Evolutionary conservation across 53 echinoderm and acorn worm genomes (phyloP).

Genomic region (Luidia sarsii): DNA sequence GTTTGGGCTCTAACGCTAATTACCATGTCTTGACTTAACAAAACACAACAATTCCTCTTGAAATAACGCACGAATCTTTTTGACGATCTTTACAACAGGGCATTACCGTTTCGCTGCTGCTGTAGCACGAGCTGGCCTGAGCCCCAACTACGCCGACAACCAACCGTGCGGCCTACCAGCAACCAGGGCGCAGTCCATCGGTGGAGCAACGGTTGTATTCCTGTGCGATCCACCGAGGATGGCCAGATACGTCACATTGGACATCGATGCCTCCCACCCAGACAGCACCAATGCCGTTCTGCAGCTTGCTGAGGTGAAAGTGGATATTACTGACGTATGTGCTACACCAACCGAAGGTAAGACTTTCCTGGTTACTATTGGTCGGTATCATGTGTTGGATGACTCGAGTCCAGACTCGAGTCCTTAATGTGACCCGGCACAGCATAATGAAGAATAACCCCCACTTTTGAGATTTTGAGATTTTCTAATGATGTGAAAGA

Average conservation of each 20-base stretch:
- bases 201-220: constrained; percentile 2
- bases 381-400: too few relatives aligned
- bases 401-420: too few relatives aligned
- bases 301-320: constrained; percentile 16
- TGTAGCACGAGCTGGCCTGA: constrained; percentile 15
- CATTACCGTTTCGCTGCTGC: background rate
- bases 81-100: background rate
- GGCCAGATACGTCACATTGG: constrained; percentile 26
- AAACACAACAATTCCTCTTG: too few relatives aligned
- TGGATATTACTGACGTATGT: too few relatives aligned
- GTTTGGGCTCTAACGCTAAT: background rate
- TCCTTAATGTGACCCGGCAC: too few relatives aligned
- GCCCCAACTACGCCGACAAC: background rate
- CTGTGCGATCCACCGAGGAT: background rate
- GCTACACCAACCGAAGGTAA: too few relatives aligned
- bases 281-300: background rate
- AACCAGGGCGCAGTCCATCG: background rate
- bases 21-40: too few relatives aligned
- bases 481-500: too few relatives aligned
- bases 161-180: constrained; percentile 10
- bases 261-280: constrained; percentile 2
- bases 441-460: too few relatives aligned
- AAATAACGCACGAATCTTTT: too few relatives aligned
- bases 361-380: too few relatives aligned
- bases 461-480: too few relatives aligned